Evolutionary conservation across 2,113 vertebrate genomes (phyloP), one percentile per base, ranked within the genome.

Genomic region (Eidolon helvum): DNA sequence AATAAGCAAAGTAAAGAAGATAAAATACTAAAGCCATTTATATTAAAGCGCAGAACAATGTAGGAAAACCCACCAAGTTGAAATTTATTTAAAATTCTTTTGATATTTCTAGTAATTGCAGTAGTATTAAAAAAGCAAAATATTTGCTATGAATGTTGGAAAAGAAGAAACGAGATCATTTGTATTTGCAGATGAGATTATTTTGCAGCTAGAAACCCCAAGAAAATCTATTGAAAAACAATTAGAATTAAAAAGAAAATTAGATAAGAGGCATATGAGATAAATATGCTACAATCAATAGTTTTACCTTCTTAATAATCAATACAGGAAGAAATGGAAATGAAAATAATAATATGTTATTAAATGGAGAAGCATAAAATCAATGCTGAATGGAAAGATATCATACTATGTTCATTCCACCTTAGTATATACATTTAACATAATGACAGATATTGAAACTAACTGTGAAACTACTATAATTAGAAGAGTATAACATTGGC

Each of bases 211-310:
- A 75, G n/a, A 59, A 87, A 94, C 74, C 4, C 15, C 14, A 95
- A 92, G 22, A 77, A 63, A 50, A 24, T 35, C 33, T 79, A 79
- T 30, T 83, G 21, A 69, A 91, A 83, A 68, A 35, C 8, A 90
- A 87, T 26, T 48, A 83, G 40, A 95, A 92, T 71, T 69, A 89
- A 89, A 63, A 61, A 24, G 30, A 79, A 59, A 92, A 66, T 86
- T 71, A 72, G 14, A 28, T 38, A 33, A 55, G 28, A 1, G 22
- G 4, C 24, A 79, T 65, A 57, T 1, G 50, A 77, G 26, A 16
- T 75, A 75, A 75, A 57, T 69, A 93, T 38, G 22, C 33, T 61
- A 22, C 43, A 65, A 79, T 85, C 10, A 72, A 33, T 53, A 30
- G 14, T 14, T 93, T 78, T 77, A 61, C 35, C 33, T 43, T 83